These are phyloP conservation scores for Porites cylindrica DNA, from an alignment of 92 coral and sea anemone species.

Conservation along the genomic window DNA sequence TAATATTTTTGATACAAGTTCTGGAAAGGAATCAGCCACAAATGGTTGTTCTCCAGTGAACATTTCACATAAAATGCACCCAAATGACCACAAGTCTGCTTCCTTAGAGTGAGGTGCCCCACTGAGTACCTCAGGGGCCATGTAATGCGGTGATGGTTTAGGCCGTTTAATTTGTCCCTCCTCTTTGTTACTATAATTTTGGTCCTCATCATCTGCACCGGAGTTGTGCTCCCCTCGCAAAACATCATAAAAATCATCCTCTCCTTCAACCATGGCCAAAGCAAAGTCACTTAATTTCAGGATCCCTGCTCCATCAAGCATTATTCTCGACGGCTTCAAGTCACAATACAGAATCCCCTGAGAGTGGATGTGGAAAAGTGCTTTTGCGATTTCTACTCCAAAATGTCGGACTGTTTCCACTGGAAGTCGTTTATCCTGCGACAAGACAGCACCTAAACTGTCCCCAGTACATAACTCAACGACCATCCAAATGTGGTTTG, in stretches of 20 bases:
- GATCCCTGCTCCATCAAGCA: slow-evolving; percentile 92
- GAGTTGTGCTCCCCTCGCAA: slow-evolving; percentile 61
- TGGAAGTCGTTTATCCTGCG: slow-evolving; percentile 88
- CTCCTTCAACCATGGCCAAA: slow-evolving; percentile 92
- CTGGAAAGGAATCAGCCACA: slow-evolving; percentile 85
- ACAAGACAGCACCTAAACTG: slow-evolving; percentile 74
- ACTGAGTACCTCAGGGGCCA: slow-evolving; percentile 97
- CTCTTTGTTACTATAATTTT: slow-evolving; percentile 32
- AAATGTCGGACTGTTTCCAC: slow-evolving; percentile 82
- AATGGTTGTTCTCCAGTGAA: slow-evolving; percentile 92
- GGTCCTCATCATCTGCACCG: slow-evolving; percentile 58
- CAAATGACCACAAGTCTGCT: slow-evolving; percentile 96
- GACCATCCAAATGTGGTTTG: slow-evolving; percentile 99
- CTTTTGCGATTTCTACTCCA: slow-evolving; percentile 86
- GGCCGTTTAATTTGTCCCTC: slow-evolving; percentile 59
- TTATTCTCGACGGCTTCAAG: slow-evolving; percentile 84
- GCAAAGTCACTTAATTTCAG: slow-evolving; percentile 95
- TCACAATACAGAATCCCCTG: slow-evolving; percentile 94
- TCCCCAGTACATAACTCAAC: slow-evolving; percentile 97
- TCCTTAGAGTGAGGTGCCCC: slow-evolving; percentile 84
- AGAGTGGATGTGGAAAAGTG: slow-evolving; percentile 83
- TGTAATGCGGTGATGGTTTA: slow-evolving; percentile 92
- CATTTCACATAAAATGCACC: slow-evolving; percentile 90
- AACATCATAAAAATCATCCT: slow-evolving; percentile 82
- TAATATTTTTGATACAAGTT: slow-evolving; percentile 89